Evolutionary conservation across 2,888 invertebrate genomes (phyloP).

Genomic region (Plebejus argus): DNA sequence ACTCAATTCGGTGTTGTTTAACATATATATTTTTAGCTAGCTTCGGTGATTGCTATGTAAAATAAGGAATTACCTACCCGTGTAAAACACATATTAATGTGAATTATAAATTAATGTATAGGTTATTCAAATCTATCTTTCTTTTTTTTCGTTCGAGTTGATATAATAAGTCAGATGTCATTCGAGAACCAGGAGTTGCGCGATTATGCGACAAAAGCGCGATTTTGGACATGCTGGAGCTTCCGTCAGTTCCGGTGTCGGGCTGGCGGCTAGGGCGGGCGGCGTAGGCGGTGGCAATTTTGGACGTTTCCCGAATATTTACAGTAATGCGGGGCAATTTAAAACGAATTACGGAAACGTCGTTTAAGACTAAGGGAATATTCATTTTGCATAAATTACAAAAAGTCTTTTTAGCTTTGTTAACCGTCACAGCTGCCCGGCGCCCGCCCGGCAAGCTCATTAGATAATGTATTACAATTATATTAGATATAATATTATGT

Average conservation of each 20-base stretch:
- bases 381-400: not conserved
- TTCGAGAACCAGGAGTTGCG: slow-evolving; percentile 1
- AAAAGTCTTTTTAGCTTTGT: not conserved
- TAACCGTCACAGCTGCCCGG: not conserved
- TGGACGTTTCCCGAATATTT: slow-evolving; percentile 7
- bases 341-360: slow-evolving; percentile 14
- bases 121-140: not conserved
- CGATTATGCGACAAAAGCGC: slow-evolving; percentile 2
- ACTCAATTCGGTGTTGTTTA: no score
- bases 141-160: not conserved
- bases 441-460: not conserved
- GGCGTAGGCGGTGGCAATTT: slow-evolving; percentile 5
- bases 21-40: no score
- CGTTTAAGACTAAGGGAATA: not conserved
- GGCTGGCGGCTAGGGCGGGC: not conserved
- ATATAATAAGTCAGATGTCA: not conserved
- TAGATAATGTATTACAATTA: not conserved
- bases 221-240: slow-evolving; percentile 15
- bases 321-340: not conserved
- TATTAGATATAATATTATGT: no score
- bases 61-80: no score
- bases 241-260: slow-evolving; percentile 13
- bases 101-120: no score
- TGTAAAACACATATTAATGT: no score
- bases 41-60: no score